Base-by-base conservation (phyloP, 2,113 vertebrate genomes). In the Leptosomus discolor region DNA sequence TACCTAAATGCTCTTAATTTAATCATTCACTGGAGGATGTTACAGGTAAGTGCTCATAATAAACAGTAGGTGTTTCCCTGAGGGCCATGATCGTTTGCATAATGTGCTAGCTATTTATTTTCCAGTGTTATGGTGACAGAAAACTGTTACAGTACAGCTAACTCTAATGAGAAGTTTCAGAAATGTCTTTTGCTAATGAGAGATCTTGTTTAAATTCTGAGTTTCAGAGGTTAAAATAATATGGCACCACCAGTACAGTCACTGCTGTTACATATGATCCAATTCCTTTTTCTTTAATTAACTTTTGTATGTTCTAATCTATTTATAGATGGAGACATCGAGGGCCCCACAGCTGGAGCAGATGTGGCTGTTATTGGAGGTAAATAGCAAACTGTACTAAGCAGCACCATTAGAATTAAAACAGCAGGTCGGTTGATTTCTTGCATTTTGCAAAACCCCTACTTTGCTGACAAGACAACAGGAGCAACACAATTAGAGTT, bases 281-380 rank as follows among this genome's bases (percentile, higher is more conserved):
- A 75, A 93, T 71, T 93, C 57, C 48, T 73, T 88, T 74, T 82
- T 71, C 37, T 84, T 84, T 88, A 94, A 96, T 91, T 96, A 93
- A 90, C 34, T 90, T 84, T 61, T 65, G 39, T 53, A 29, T 90
- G 39, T 94, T 96, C 34, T 94, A 18, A 79, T 97, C 90, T 97
- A 56, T 97, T 97, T 96, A 63, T 96, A 98, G 98, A 71, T 27
- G 96, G 46, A 88, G 96, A 96, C 21, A 78, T 89, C 1, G 96
- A 96, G 87, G 37, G 13, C 16, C 87, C 96, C 89, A 68, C 95
- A 94, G 83, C 86, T 91, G 92, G 73, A 95, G 34, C 91, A 94
- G 96, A 98, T 96, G 95, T 97, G 85, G 97, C 95, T 83, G 91
- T 98, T 93, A 97, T 98, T 92, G 98, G 94, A 96, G 97, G 98